Percentiles rank a stretch among this genome's conserved stretches.
Conservation (phyloP, 2,797 vertebrate species). For the Bovichtus variegatus region DNA sequence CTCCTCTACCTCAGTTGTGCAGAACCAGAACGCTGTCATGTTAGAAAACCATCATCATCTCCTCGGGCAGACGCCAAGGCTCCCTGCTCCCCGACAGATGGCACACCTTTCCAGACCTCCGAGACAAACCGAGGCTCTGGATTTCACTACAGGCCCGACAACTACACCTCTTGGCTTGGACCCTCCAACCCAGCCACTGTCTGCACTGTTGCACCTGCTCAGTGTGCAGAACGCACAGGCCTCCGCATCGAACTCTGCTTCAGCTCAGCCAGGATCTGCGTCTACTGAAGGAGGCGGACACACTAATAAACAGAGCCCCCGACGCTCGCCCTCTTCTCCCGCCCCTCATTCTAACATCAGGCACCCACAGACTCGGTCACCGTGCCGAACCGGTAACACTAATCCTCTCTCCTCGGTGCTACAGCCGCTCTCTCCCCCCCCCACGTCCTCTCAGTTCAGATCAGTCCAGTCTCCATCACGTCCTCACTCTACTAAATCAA, state of each 20-base stretch:
- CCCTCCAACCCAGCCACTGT: slow-evolving; percentile 83
- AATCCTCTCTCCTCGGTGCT: slow-evolving; percentile 44
- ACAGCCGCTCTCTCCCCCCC: slow-evolving; percentile 61
- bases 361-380: slow-evolving; percentile 60
- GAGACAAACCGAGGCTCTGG: slow-evolving; percentile 78
- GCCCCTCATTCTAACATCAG: slow-evolving; percentile 50
- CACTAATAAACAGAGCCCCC: slow-evolving; percentile 72
- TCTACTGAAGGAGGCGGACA: slow-evolving; percentile 64
- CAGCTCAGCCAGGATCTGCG: slow-evolving; percentile 63
- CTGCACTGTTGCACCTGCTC: slow-evolving; percentile 86
- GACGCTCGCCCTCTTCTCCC: slow-evolving; percentile 62
- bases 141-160: slow-evolving; percentile 77
- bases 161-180: slow-evolving; percentile 69
- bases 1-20: slow-evolving; percentile 80
- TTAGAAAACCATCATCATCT: slow-evolving; percentile 80
- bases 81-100: slow-evolving; percentile 58
- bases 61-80: slow-evolving; percentile 64
- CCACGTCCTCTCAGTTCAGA: slow-evolving; percentile 55
- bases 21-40: slow-evolving; percentile 67
- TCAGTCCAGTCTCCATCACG: slow-evolving; percentile 60
- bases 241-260: slow-evolving; percentile 54
- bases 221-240: slow-evolving; percentile 85
- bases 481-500: slow-evolving; percentile 49
- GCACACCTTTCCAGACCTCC: slow-evolving; percentile 66
- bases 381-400: slow-evolving; percentile 72